phyloP scores from a whole-genome alignment of 2,888 invertebrate species.

The Doris montereyensis region DNA sequence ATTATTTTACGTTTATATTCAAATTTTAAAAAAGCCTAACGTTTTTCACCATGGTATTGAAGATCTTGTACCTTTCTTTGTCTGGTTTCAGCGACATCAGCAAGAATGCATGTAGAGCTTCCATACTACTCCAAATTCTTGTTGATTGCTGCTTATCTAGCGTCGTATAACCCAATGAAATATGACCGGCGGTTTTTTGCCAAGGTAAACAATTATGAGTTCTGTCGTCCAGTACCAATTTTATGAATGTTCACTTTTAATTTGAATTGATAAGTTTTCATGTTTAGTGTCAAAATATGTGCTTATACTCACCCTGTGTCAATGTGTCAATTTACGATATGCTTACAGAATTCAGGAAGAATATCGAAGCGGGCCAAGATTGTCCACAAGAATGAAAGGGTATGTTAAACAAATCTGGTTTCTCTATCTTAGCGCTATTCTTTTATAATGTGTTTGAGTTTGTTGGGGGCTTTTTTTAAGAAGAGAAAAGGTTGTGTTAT shows the following conservation, averaged over 20 bases:
- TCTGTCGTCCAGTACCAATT: no score
- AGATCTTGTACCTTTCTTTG: no score
- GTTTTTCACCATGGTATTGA: no score
- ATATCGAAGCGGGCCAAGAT: constrained; percentile 47
- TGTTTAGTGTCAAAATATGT: no score
- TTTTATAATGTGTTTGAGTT: no score
- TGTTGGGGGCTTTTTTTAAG: no score
- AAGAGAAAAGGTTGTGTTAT: no score
- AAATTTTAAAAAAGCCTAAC: no score
- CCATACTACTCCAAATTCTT: constrained; percentile 93
- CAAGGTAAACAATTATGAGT: constrained; percentile 76
- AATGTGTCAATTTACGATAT: no score
- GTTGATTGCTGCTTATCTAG: constrained; percentile 90
- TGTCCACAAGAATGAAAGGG: constrained; percentile 64
- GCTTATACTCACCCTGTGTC: no score
- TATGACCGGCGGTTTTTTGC: constrained; percentile 90
- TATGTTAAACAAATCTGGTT: constrained; percentile 45
- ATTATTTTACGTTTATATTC: no score
- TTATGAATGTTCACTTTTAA: no score
- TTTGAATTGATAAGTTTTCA: neutral
- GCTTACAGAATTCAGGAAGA: constrained; percentile 59
- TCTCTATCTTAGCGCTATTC: neutral
- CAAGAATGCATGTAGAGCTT: constrained; percentile 74
- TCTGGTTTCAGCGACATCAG: constrained; percentile 52
- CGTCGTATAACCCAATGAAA: constrained; percentile 92